Evolutionary conservation across 2,888 invertebrate genomes (phyloP), one percentile per base, ranked within the genome.

Genomic region (Aleiodes leptofemur): DNA sequence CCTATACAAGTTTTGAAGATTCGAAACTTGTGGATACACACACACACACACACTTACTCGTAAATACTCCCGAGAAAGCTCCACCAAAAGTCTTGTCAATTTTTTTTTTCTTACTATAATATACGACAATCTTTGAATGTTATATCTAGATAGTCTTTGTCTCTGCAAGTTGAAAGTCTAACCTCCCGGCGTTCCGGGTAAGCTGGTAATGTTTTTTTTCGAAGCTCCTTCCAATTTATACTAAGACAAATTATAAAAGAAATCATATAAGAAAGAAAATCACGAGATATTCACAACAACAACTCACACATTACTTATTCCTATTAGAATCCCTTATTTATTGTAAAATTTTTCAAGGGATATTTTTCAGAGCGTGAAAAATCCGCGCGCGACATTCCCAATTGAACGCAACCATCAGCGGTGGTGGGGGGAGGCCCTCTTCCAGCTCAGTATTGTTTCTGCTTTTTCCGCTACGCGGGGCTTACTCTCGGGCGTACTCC

Each of bases 111-210:
- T 31, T 73, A 76, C 75, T 76, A 43, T 43, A 43, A 69, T 78
- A 66, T 78, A 59, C 56, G 76, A 69, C 70, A 70, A 70, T 57
- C 69, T 43, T 75, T 73, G 73, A 77, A 76, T 76, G 70, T 55
- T 74, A 73, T 74, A 77, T 77, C 73, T 76, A 74, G 64, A 72
- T 61, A 64, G 53, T 68, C 75, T 72, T 61, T 75, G 56, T 29
- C 69, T 43, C 66, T 74, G 50, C 23, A 51, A 68, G 50, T 56
- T n/a, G 73, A 56, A 61, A 72, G 80, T 81, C 82, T 85, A 85
- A 85, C 85, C 85, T 85, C 80, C 74, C 72, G 74, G 78, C 69
- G 77, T 69, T 76, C 59, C 50, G n/a, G 38, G 66, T 38, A 66
- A 56, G 50, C 64, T 64, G 64, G 64, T 48, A 48, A 64, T 64